Evolutionary conservation across 2,888 invertebrate species (phyloP), one percentile per base, ranked within the genome.

Genomic region (Eurytoma californica): DNA sequence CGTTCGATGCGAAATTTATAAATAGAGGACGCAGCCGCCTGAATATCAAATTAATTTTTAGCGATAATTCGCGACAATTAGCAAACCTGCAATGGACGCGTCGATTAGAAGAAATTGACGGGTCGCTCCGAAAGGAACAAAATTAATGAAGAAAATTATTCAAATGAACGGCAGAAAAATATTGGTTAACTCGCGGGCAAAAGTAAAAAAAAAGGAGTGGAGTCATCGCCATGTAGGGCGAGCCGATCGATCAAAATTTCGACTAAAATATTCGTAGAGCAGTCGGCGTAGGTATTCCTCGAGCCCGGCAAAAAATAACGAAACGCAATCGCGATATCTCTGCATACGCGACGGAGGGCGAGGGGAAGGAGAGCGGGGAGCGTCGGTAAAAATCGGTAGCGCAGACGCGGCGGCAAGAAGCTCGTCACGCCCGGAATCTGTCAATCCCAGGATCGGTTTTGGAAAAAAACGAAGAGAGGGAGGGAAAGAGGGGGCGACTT

Each of bases 401-500:
- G 9, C 24, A 30, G 53, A 58, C 20, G 20, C 20, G 20, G 55
- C 53, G 57, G 24, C 74, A 79, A 82, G 75, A 78, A 79, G 70
- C 24, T 57, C 63, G 76, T 70, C 81, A 81, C 79, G 74, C 65
- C 74, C 69, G 82, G 72, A 81, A 81, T 82, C 77, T 77, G 80
- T 80, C 81, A 76, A 79, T 81, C 78, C 70, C 18, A 16, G 65
- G 39, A 47, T 69, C 47, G 57, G 28, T 67, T 39, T 39, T 24
- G 67, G 72, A 77, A 66, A 77, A 77, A 70, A 55, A n/a, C 51
- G 57, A 55, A 53, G 18, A 76, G 4, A 72, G 2, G 12, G 24
- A n/a, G 5, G 24, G 20, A 28, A 0, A 16, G 30, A 9, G 57
- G 65, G 39, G 60, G 9, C 69, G 66, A 79, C 68, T 80, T 76